phyloP scores from a whole-genome alignment of 2,797 vertebrate species.

The Chrysocyon brachyurus region DNA sequence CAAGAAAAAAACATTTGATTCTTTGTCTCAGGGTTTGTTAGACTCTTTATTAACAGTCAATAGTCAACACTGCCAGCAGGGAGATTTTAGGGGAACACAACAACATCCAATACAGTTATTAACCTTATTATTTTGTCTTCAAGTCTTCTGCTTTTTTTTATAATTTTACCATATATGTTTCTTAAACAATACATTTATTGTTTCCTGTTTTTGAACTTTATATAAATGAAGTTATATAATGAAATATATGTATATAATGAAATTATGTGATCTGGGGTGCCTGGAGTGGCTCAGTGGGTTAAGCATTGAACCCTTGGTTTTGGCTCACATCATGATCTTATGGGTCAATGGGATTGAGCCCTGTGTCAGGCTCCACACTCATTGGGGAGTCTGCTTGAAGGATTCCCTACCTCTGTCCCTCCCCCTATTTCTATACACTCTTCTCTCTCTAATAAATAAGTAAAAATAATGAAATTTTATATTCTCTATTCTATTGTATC shows the following conservation, averaged over 20 bases:
- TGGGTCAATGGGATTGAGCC: too few relatives aligned
- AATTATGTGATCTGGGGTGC: too few relatives aligned
- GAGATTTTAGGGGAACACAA: not conserved
- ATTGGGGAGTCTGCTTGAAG: too few relatives aligned
- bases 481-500: not conserved
- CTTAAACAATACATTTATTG: not conserved
- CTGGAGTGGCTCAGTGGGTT: too few relatives aligned
- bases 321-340: too few relatives aligned
- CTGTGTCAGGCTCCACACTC: too few relatives aligned
- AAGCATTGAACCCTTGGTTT: too few relatives aligned
- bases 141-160: not conserved
- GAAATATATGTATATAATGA: too few relatives aligned
- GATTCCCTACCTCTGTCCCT: too few relatives aligned
- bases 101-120: too few relatives aligned
- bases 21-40: not conserved
- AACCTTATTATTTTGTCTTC: not conserved
- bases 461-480: not conserved
- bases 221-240: not conserved
- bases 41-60: not conserved
- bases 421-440: too few relatives aligned
- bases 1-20: not conserved
- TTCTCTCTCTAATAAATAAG: too few relatives aligned
- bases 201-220: not conserved
- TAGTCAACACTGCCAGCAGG: not conserved
- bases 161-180: not conserved